Evolutionary conservation across 2,888 invertebrate genomes (phyloP).

Genomic region (Campoplex capitator): DNA sequence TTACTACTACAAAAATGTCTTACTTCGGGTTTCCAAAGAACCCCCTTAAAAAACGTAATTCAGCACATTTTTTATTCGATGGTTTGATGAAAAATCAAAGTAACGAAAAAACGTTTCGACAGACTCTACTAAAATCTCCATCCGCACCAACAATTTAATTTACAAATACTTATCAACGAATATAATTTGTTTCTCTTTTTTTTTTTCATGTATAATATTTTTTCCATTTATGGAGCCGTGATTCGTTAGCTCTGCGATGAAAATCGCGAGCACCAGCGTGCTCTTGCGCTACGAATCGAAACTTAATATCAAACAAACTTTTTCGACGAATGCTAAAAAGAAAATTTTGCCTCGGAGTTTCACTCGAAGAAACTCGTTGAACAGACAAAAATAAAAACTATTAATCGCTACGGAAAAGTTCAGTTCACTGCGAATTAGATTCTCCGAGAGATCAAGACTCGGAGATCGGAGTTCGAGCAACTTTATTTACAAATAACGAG

Average conservation of each 20-base stretch:
- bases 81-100: not conserved
- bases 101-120: not conserved
- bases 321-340: not conserved
- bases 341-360: not conserved
- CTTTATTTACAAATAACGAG: slow-evolving; percentile 58
- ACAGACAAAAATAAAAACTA: not conserved
- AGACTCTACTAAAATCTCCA: not conserved
- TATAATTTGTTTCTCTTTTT: not conserved
- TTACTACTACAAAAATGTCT: not conserved
- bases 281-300: slow-evolving; percentile 15
- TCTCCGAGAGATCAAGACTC: not conserved
- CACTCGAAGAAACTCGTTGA: not conserved
- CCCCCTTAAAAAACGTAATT: not conserved
- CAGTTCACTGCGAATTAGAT: not conserved
- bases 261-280: slow-evolving; percentile 17
- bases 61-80: not conserved
- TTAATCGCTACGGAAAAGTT: not conserved
- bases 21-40: not conserved
- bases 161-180: not conserved
- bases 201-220: not conserved
- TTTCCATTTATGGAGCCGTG: not conserved
- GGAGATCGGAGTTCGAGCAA: slow-evolving; percentile 20
- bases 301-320: slow-evolving; percentile 11
- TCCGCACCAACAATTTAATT: not conserved
- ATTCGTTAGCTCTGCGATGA: not conserved